Evolutionary conservation across 2,797 vertebrate genomes (phyloP).

Genomic region (Sparidentex hasta): DNA sequence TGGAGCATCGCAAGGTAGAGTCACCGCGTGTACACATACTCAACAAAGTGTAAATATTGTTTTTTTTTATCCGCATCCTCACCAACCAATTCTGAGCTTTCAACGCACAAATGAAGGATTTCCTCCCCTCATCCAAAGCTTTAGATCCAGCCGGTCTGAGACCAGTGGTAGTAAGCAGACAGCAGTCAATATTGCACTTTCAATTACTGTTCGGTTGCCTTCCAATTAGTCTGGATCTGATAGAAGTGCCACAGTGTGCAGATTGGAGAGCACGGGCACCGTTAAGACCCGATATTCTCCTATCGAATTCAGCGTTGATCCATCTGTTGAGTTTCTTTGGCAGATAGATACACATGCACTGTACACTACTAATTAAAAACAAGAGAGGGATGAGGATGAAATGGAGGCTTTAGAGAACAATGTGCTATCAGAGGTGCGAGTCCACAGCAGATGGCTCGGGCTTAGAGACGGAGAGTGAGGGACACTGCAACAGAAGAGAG

Average conservation of each 20-base stretch:
- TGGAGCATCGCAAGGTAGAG: conserved; percentile 98
- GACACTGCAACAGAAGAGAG: conserved; percentile 31
- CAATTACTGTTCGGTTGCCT: conserved; percentile 67
- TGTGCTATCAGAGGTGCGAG: conserved; percentile 74
- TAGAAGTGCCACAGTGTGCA: conserved; percentile 55
- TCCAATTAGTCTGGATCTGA: conserved; percentile 77
- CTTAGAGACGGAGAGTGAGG: conserved; percentile 37
- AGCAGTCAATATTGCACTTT: conserved; percentile 75
- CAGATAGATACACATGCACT: conserved; percentile 41
- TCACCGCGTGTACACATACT: not conserved
- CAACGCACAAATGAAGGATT: conserved; percentile 6
- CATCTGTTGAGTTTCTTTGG: conserved; percentile 60
- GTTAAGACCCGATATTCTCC: conserved; percentile 44
- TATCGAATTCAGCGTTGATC: conserved; percentile 46
- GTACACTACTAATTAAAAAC: conserved; percentile 59
- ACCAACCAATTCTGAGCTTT: conserved; percentile 3
- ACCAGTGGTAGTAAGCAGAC: conserved; percentile 55
- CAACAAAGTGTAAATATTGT: not conserved
- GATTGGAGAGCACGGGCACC: conserved; percentile 46
- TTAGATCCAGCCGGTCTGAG: conserved; percentile 26
- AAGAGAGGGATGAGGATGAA: conserved; percentile 50
- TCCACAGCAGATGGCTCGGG: conserved; percentile 73
- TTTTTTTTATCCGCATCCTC: not conserved
- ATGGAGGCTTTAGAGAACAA: conserved; percentile 56
- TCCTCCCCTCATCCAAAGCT: conserved; percentile 13